Percentiles rank a stretch among this genome's conserved stretches.
Conservation (phyloP, 2,888 invertebrate species). For the Eupithecia subumbrata region DNA sequence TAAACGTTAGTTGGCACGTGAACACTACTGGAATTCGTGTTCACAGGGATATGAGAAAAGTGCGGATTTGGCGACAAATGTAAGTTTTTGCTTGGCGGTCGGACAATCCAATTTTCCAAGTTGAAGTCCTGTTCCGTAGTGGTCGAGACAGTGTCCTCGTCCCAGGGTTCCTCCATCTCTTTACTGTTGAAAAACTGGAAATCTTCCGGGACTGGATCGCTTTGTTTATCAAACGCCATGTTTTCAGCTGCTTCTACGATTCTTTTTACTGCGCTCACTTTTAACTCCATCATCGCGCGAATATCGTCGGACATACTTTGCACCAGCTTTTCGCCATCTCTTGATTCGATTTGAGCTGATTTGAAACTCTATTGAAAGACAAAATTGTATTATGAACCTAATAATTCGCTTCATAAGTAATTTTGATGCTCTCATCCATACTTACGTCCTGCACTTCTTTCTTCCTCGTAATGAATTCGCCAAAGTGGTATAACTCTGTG, state of each 20-base stretch:
- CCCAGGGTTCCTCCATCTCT: conserved; percentile 85
- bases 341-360: conserved; percentile 88
- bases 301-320: conserved; percentile 93
- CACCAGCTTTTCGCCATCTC: conserved; percentile 91
- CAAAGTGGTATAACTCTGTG: conserved; percentile 91
- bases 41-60: conserved; percentile 91
- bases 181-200: conserved; percentile 89
- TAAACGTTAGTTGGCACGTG: conserved; percentile 98
- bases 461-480: conserved; percentile 91
- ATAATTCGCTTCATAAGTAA: neutral
- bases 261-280: conserved; percentile 93
- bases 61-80: conserved; percentile 88
- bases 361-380: conserved; percentile 87
- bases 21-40: conserved; percentile 92
- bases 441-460: conserved; percentile 90
- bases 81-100: conserved; percentile 85
- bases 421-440: conserved; percentile 18
- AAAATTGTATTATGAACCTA: neutral
- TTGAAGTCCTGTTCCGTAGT: conserved; percentile 82
- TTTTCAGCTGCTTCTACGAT: conserved; percentile 95
- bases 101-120: conserved; percentile 79
- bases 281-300: conserved; percentile 93
- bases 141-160: conserved; percentile 77
- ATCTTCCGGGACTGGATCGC: conserved; percentile 82
- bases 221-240: conserved; percentile 86